Evolutionary conservation across 2,113 vertebrate species (phyloP), one percentile per base, ranked within the genome.

Genomic region (Menura novaehollandiae): DNA sequence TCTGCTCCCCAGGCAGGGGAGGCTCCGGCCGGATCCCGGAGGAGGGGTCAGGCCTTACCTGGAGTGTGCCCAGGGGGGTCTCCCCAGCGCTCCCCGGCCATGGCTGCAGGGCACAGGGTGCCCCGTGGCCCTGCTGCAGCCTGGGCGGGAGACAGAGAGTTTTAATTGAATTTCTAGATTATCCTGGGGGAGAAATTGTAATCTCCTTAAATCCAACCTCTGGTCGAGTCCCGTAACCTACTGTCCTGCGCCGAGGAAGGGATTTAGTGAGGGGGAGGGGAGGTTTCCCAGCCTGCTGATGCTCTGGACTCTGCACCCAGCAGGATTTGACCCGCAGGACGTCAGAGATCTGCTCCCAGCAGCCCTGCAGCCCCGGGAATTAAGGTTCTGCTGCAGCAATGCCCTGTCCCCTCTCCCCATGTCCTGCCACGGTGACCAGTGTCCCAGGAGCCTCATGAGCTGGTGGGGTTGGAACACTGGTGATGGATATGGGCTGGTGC

Each of bases 111-210:
- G 88, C 4, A 30, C 90, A 82, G 93, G 85, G 85, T 94, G 95
- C 92, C 96, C 91, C 32, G 6, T 69, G 87, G 95, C 94, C 85
- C 94, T 94, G 88, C 92, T 96, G 95, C 94, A 93, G 94, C 94
- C 96, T 27, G 0, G 79, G 67, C 8, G 5, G 78, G 83, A 93
- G 91, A 91, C 94, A 95, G 95, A 95, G 96, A 96, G 94, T 95
- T 97, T 97, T 96, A 96, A 97, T 96, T 95, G 96, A 96, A 96
- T 96, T 97, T 95, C 95, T 95, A 95, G 95, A 97, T 97, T 95
- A 97, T 97, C 95, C 92, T 74, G 89, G 91, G 64, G 94, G 91
- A 95, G 96, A 96, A 96, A 96, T 89, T 92, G 93, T 97, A 97
- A 97, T 97, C 96, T 96, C 93, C 96, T 97, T 97, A 96, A 95